phyloP scores from a whole-genome alignment of 2,797 vertebrate genomes.

The Orientallactaga sibirica region DNA sequence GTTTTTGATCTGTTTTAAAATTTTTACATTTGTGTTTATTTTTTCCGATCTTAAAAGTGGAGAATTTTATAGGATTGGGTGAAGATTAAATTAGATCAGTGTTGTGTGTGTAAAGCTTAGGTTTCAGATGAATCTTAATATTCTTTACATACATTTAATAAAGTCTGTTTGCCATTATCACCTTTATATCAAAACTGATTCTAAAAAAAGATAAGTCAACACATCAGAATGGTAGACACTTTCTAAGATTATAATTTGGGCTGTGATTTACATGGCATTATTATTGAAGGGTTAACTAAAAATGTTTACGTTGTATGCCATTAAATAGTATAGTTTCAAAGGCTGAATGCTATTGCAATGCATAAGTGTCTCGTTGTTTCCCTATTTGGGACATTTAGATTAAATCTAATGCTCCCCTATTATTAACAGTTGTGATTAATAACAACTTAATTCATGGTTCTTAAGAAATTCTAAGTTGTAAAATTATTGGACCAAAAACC shows the following conservation, averaged over 20 bases:
- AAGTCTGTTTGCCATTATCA: neutral
- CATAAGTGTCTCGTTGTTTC: neutral
- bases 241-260: neutral
- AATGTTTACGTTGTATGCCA: neutral
- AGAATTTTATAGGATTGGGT: neutral
- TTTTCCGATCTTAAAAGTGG: neutral
- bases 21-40: neutral
- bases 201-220: neutral
- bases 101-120: neutral
- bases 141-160: neutral
- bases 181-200: conserved; percentile 23
- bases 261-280: neutral
- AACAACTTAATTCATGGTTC: neutral
- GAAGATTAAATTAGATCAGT: neutral
- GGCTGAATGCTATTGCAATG: neutral
- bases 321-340: conserved; percentile 11
- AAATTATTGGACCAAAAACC: neutral
- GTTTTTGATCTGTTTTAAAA: conserved; percentile 20
- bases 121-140: neutral
- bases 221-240: neutral
- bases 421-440: neutral
- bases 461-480: conserved; percentile 1
- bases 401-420: conserved; percentile 31
- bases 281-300: neutral
- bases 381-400: conserved; percentile 6